Evolutionary conservation across 1,140 invertebrate genomes (phyloP), one percentile per base, ranked within the genome.

Genomic region (Tetranychus cinnabarinus): DNA sequence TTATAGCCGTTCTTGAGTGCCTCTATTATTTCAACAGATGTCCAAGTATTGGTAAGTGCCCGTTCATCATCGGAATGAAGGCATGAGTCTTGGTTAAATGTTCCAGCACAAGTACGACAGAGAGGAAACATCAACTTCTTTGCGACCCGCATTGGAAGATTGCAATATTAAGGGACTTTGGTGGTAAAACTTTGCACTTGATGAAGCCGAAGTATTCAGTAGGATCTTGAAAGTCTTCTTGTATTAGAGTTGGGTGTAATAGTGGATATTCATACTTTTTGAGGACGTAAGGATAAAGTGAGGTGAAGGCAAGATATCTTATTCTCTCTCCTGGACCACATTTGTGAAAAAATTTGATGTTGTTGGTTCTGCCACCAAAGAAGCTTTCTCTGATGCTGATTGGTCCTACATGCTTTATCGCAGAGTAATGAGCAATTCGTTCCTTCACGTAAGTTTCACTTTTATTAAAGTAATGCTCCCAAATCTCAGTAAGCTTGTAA

Each of bases 331-430:
- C 66, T 5, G 46, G n/a, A 8, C 3, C 7, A 52, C 45, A 47
- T 33, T 47, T 36, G 59, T 69, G 66, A 42, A 65, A 65, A 12
- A 69, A 58, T 7, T 65, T 63, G n/a, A 65, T 67, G 36, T 68
- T 69, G 61, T 69, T 68, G n/a, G 68, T 72, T n/a, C 70, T 46
- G 13, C 71, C 70, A 12, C 72, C 70, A 59, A 67, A 72, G 58
- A 73, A 71, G 47, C 65, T 64, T 46, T 72, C 67, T 46, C 68
- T 48, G 0, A 60, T 56, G 15, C 65, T 62, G n/a, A 57, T 15
- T 5, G 54, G 60, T 33, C 36, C 48, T 34, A 4, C 3, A 15
- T 50, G 5, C 13, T 31, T 15, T 50, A n/a, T 31, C 15, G 5
- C 3, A 4, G 3, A 5, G 15, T 50, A 50, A n/a, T 50, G 13